Base-by-base conservation (phyloP, 2,113 vertebrate species). In the Gymnogyps californianus region DNA sequence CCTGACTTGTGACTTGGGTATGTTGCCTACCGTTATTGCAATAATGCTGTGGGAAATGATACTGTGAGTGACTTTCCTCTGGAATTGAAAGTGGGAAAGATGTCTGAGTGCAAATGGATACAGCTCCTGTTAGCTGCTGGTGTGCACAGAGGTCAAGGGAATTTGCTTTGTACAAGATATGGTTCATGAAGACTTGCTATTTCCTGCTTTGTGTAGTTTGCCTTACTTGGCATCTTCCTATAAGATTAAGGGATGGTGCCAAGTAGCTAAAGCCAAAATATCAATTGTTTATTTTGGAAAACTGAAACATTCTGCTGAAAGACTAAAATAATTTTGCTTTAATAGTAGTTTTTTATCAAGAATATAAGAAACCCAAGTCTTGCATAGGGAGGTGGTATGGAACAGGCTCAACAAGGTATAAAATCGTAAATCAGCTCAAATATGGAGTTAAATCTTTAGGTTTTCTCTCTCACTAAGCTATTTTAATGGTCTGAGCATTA, bases 401-500 rank as follows among this genome's bases (percentile, higher is more conserved):
- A 96, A 83, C 69, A 87, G 38, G 51, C 31, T 80, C 61, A 95
- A 66, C 58, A 83, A 75, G n/a, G 71, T 76, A 91, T 89, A 90
- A 92, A 95, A 93, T 47, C 95, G 49, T 87, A 84, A 92, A 90
- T 70, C 57, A 89, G 76, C 64, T 89, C 65, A 74, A 93, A 90
- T 66, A 83, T 1, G 2, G 55, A 87, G 31, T 7, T 36, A 89
- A 89, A 91, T 79, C 10, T 91, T 81, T 19, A 92, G 9, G 7
- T 74, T 75, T 87, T 64, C 36, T 52, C 74, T 80, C 72, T 79
- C 36, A 78, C 76, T 89, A 84, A 72, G 31, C 62, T 83, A 9
- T 93, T 95, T 92, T 75, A 90, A 81, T 93, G 62, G 42, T 89
- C 79, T 86, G 76, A 93, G 34, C 95, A 82, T 79, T 94, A 96